Evolutionary conservation across 1,140 invertebrate species (phyloP).

Genomic region (Drosophila tropicalis): DNA sequence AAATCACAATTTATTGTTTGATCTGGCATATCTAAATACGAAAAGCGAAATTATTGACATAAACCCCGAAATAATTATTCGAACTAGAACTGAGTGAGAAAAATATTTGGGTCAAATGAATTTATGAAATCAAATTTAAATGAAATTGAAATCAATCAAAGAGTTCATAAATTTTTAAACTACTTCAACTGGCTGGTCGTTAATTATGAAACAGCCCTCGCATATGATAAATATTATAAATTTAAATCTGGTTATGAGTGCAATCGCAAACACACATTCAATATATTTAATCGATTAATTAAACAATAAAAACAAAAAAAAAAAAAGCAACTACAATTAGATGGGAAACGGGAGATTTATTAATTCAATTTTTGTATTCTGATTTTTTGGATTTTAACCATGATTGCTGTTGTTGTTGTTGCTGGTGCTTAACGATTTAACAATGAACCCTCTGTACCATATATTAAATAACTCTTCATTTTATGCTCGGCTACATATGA

Average conservation of each 20-base stretch:
- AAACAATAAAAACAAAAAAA: conserved; percentile 24
- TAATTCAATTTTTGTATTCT: neutral
- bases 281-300: conserved; percentile 70
- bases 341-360: conserved; percentile 1
- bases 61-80: too few species aligned
- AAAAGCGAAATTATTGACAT: too few species aligned
- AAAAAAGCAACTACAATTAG: conserved; percentile 21
- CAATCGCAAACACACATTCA: conserved; percentile 28
- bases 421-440: conserved; percentile 53
- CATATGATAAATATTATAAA: conserved; percentile 15
- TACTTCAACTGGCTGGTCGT: too few species aligned
- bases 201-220: neutral
- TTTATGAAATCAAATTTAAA: too few species aligned
- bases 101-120: neutral
- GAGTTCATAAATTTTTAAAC: too few species aligned
- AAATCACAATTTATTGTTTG: neutral
- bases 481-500: conserved; percentile 73
- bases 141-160: too few species aligned
- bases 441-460: conserved; percentile 24
- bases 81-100: too few species aligned
- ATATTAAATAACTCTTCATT: conserved; percentile 39
- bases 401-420: conserved; percentile 6
- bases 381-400: conserved; percentile 7
- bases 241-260: conserved; percentile 61
- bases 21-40: neutral